Evolutionary conservation across 2,888 invertebrate species (phyloP).

Genomic region (Papilio gigon): DNA sequence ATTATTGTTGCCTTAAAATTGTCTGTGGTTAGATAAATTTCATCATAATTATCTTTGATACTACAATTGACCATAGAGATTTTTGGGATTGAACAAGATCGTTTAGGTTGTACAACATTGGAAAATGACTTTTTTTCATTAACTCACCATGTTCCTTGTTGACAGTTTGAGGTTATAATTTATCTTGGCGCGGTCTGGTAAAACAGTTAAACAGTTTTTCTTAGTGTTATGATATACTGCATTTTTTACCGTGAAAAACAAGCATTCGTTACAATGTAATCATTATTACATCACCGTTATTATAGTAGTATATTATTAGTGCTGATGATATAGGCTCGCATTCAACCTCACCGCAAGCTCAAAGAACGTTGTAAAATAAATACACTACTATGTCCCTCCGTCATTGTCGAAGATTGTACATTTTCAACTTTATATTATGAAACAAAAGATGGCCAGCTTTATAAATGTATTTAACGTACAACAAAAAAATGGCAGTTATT

Average conservation of each 20-base stretch:
- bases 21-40: not conserved
- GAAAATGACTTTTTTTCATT: no score
- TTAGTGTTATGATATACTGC: not conserved
- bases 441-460: no score
- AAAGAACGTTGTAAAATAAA: not conserved
- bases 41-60: not conserved
- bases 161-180: no score
- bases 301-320: slow-evolving; percentile 7
- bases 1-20: not conserved
- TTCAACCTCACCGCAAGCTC: not conserved
- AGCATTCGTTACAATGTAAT: not conserved
- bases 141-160: no score
- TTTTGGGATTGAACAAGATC: not conserved
- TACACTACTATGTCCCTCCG: not conserved
- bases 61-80: no score
- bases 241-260: slow-evolving; percentile 3
- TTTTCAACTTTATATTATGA: no score
- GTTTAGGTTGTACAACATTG: not conserved
- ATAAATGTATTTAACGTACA: no score
- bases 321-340: not conserved
- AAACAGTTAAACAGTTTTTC: not conserved
- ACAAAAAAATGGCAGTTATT: no score
- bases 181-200: no score
- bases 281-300: not conserved
- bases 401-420: not conserved